These are phyloP conservation scores for Sialis lutaria DNA, from an alignment of 2,888 invertebrate genomes.

Conservation along the genomic window DNA sequence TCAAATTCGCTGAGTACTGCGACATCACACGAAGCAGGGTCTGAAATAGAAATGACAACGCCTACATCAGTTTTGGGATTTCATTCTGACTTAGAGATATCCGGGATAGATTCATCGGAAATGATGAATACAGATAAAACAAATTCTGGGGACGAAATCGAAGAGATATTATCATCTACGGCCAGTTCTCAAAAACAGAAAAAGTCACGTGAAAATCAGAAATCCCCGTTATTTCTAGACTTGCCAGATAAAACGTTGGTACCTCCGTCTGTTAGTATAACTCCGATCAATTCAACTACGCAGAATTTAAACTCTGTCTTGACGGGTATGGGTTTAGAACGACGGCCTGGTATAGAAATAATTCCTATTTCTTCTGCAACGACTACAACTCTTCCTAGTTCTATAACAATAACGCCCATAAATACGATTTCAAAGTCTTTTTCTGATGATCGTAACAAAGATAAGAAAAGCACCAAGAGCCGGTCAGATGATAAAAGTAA, in stretches of 20 bases:
- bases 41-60: slow-evolving; percentile 30
- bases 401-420: slow-evolving; percentile 77
- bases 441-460: slow-evolving; percentile 22
- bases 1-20: slow-evolving; percentile 40
- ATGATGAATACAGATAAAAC: slow-evolving; percentile 28
- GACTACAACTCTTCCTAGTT: slow-evolving; percentile 46
- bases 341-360: slow-evolving; percentile 67
- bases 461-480: slow-evolving; percentile 27
- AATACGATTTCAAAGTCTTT: slow-evolving; percentile 31
- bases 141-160: slow-evolving; percentile 34
- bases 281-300: slow-evolving; percentile 30
- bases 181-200: slow-evolving; percentile 30
- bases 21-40: slow-evolving; percentile 26
- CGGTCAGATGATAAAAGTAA: slow-evolving; percentile 26
- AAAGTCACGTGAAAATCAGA: slow-evolving; percentile 36
- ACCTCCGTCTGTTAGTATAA: slow-evolving; percentile 43
- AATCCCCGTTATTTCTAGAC: slow-evolving; percentile 28
- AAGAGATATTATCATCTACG: slow-evolving; percentile 28
- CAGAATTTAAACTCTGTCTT: slow-evolving; percentile 38
- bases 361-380: slow-evolving; percentile 56
- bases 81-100: slow-evolving; percentile 42
- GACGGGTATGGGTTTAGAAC: slow-evolving; percentile 39
- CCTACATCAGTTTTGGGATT: slow-evolving; percentile 37
- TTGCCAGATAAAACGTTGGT: slow-evolving; percentile 38
- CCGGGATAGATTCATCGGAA: slow-evolving; percentile 42